Percentiles rank a stretch among this genome's conserved stretches.
Evolutionary conservation across 1,140 invertebrate species (phyloP).

Genomic region (Pogonomyrmex barbatus): DNA sequence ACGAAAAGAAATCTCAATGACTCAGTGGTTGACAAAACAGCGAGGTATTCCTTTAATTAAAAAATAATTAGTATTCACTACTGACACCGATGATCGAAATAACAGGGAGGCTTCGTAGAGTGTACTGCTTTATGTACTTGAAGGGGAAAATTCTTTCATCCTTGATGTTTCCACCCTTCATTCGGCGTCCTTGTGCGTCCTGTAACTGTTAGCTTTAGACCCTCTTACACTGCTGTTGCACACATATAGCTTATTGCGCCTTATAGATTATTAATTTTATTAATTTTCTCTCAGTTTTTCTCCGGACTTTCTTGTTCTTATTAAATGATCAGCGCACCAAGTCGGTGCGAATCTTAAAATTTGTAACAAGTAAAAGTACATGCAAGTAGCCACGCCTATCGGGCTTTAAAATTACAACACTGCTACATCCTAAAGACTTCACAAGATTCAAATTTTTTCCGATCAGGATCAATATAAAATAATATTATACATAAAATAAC

Average conservation of each 20-base stretch:
- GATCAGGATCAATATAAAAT: too few species aligned
- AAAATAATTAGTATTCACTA: conserved; percentile 71
- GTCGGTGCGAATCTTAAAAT: conserved; percentile 50
- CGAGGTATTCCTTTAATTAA: conserved; percentile 68
- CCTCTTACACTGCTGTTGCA: background rate
- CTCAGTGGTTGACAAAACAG: conserved; percentile 10
- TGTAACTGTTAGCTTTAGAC: conserved; percentile 45
- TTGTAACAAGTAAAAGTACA: conserved; percentile 24
- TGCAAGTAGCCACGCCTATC: background rate
- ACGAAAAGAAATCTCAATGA: conserved; percentile 12
- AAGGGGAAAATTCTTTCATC: conserved; percentile 39
- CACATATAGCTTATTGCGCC: background rate
- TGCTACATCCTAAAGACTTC: background rate
- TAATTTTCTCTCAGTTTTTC: conserved; percentile 67
- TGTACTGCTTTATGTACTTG: conserved; percentile 61
- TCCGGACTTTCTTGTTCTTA: conserved; percentile 65
- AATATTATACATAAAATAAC: too few species aligned
- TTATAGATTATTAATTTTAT: conserved; percentile 71
- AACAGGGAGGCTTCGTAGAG: background rate
- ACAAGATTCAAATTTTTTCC: too few species aligned
- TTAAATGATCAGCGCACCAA: conserved; percentile 15
- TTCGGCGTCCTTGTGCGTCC: conserved; percentile 30
- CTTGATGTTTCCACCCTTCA: conserved; percentile 54
- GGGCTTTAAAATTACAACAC: conserved; percentile 13
- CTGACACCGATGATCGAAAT: conserved; percentile 51